Evolutionary conservation across 1,140 invertebrate species (phyloP).

Genomic region (Papilio polyxenes): DNA sequence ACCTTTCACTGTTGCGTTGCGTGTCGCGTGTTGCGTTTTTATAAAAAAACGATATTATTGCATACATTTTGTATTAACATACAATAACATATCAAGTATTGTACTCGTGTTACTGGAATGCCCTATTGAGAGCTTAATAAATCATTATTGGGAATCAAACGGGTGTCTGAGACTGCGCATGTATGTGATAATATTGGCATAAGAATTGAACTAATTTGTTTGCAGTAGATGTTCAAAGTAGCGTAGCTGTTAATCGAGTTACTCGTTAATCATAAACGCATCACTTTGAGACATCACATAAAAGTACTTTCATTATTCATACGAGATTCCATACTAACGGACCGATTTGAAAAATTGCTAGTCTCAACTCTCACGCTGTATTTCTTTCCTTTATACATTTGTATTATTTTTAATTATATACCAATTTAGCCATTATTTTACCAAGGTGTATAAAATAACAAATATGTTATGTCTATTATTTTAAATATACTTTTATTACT

Average conservation of each 20-base stretch:
- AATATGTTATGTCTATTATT: conserved; percentile 2
- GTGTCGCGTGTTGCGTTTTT: conserved; percentile 55
- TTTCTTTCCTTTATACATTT: conserved; percentile 18
- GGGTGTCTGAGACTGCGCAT: conserved; percentile 40
- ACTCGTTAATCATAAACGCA: conserved; percentile 32
- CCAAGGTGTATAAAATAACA: conserved; percentile 1
- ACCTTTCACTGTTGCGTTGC: conserved; percentile 46
- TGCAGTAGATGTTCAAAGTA: conserved; percentile 51
- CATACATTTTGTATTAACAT: conserved; percentile 51
- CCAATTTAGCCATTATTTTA: conserved; percentile 2
- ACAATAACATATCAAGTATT: conserved; percentile 29
- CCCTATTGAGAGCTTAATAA: conserved; percentile 22
- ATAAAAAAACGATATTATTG: conserved; percentile 59
- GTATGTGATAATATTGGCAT: conserved; percentile 55
- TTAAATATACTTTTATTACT: conserved; percentile 4
- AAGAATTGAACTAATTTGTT: conserved; percentile 51
- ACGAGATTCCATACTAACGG: conserved; percentile 40
- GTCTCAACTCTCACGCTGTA: conserved; percentile 61
- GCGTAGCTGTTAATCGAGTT: conserved; percentile 24
- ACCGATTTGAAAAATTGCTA: conserved; percentile 70
- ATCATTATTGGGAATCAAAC: conserved; percentile 14
- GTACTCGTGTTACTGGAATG: conserved; percentile 40
- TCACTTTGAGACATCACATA: conserved; percentile 32
- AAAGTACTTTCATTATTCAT: conserved; percentile 22
- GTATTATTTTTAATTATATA: conserved; percentile 26